Evolutionary conservation across 2,888 invertebrate genomes (phyloP).

Genomic region (Agrilus mali): DNA sequence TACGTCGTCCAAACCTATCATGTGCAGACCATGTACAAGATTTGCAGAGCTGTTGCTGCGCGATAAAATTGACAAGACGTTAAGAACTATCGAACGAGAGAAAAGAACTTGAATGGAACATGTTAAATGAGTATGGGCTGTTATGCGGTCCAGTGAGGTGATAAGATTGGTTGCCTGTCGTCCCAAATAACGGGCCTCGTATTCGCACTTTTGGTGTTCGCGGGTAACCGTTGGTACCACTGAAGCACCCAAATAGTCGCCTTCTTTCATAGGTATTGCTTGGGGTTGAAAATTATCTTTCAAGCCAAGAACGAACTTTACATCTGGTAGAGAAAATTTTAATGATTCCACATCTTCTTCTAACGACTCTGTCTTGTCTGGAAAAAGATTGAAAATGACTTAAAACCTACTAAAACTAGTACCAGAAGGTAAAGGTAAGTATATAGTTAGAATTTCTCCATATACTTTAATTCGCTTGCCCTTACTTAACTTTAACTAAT

Average conservation of each 20-base stretch:
- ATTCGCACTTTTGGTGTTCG: conserved; percentile 21
- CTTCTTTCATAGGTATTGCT: conserved; percentile 35
- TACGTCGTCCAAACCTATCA: conserved; percentile 41
- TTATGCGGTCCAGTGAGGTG: conserved; percentile 36
- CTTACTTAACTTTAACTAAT: too few species aligned
- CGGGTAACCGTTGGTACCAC: conserved; percentile 30
- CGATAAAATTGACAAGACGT: conserved; percentile 36
- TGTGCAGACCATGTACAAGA: conserved; percentile 27
- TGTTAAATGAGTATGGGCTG: conserved; percentile 39
- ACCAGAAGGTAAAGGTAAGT: too few species aligned
- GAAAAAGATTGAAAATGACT: not conserved
- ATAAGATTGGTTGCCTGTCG: conserved; percentile 39
- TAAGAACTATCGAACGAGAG: conserved; percentile 42
- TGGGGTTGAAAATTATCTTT: conserved; percentile 23
- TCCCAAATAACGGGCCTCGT: conserved; percentile 30
- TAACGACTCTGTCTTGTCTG: conserved; percentile 19
- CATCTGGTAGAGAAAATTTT: conserved; percentile 21
- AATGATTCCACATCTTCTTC: conserved; percentile 26
- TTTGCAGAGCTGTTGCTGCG: conserved; percentile 24
- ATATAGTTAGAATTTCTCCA: too few species aligned
- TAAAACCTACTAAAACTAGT: not conserved
- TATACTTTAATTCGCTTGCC: too few species aligned
- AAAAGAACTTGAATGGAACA: conserved; percentile 40
- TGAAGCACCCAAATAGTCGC: conserved; percentile 42
- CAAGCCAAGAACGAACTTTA: conserved; percentile 26